Evolutionary conservation across 2,113 vertebrate genomes (phyloP), one percentile per base, ranked within the genome.

Genomic region (Psephotus haematonotus): DNA sequence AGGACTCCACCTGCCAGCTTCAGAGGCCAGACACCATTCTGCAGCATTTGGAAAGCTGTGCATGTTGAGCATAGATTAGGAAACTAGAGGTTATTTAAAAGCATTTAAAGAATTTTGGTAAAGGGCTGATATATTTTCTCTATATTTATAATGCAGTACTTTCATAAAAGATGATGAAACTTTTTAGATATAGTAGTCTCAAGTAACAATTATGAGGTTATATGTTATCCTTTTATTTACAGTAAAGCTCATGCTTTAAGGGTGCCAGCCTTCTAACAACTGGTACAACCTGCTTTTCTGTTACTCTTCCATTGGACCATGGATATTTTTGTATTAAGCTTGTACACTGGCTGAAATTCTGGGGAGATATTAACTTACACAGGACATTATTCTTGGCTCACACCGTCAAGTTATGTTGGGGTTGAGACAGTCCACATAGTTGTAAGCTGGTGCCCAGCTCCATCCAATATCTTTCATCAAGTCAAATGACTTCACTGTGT

Each of bases 371-470:
- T 70, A 47, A 25, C 60, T 88, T 41, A 76, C 80, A 25, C 8
- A 76, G 18, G 46, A 71, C n/a, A 14, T 44, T 41, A 57, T 64
- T 85, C 27, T 59, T 72, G 84, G 47, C 35, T 89, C 27, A 41
- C 29, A 39, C 52, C 50, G 31, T 9, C 33, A 75, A 37, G 18
- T 55, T 59, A 49, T 2, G 0, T 15, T 43, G n/a, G 39, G n/a
- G 39, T 20, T 17, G 29, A 8, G 17, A 74, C 43, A 64, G 37
- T 77, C 12, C 31, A 72, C 22, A 44, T 7, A 47, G 37, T 35
- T 0, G 0, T 52, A 52, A 90, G 17, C 24, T 29, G 33, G 18
- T 24, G 10, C 47, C 74, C 1, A 0, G 29, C 37, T 82, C 29
- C 6, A 4, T 64, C n/a, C 39, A 22, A 25, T 49, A 29, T 37